These are phyloP conservation scores for Uropetala carovei DNA, from an alignment of 2,888 invertebrate species.

Conservation along the genomic window DNA sequence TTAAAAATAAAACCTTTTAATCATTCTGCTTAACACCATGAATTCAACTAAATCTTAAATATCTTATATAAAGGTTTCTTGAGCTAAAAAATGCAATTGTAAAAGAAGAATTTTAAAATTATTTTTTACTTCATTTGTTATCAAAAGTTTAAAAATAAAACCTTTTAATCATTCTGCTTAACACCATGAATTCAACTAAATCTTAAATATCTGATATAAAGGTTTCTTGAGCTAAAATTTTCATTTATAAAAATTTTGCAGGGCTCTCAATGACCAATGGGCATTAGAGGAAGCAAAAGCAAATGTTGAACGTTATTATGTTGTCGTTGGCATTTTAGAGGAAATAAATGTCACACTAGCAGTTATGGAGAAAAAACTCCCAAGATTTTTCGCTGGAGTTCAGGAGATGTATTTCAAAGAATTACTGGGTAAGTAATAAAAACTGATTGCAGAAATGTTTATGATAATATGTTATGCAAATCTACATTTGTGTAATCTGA, in stretches of 20 bases:
- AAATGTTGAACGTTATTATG: constrained; percentile 79
- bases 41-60: too few relatives aligned
- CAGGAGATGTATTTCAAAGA: constrained; percentile 75
- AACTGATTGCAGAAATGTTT: background rate
- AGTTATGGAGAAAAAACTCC: constrained; percentile 77
- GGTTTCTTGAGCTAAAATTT: too few relatives aligned
- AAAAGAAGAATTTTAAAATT: too few relatives aligned
- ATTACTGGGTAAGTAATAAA: constrained; percentile 75
- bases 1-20: background rate
- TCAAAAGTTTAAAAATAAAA: constrained; percentile 5
- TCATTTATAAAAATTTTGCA: constrained; percentile 69
- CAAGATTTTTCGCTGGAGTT: constrained; percentile 79
- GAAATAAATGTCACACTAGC: constrained; percentile 78
- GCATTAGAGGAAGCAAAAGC: constrained; percentile 78
- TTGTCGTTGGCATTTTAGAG: constrained; percentile 80
- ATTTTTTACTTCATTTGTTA: background rate
- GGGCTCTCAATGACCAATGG: constrained; percentile 77
- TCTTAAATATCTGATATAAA: too few relatives aligned
- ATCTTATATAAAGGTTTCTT: too few relatives aligned
- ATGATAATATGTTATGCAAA: too few relatives aligned
- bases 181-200: too few relatives aligned
- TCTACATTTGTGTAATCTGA: too few relatives aligned
- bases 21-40: background rate
- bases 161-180: background rate
- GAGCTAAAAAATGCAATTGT: too few relatives aligned